Base-by-base conservation (phyloP, 2,888 invertebrate species). In the Prostheceraeus crozeri region DNA sequence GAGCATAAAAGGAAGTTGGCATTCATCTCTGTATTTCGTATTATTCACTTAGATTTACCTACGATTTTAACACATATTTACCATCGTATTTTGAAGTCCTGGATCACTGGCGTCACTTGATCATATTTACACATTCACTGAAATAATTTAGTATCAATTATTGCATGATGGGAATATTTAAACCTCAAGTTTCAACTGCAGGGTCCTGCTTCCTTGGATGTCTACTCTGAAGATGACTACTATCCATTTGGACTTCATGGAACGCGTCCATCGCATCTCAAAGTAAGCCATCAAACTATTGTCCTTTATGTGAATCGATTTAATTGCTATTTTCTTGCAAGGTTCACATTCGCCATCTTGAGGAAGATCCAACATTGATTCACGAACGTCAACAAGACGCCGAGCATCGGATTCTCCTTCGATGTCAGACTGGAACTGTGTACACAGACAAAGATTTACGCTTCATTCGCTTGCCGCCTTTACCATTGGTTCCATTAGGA, bases 121-220 rank as follows among this genome's bases (percentile, higher is more conserved):
- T n/a, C n/a, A n/a, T n/a, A n/a, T n/a, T n/a, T n/a, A n/a, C n/a
- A n/a, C n/a, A n/a, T n/a, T n/a, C n/a, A n/a, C n/a, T n/a, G n/a
- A n/a, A n/a, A n/a, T n/a, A n/a, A n/a, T n/a, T n/a, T n/a, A n/a
- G n/a, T n/a, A n/a, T n/a, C n/a, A n/a, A n/a, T n/a, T n/a, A n/a
- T n/a, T n/a, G n/a, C n/a, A n/a, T n/a, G n/a, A 33, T 33, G 33
- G n/a, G 8, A 33, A 33, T 10, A 10, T 33, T 33, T n/a, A 33
- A 33, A 33, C 8, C n/a, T 33, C 8, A 10, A 10, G 8, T 36
- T 45, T 36, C 45, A 35, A 27, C 59, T 61, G 6, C 66, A 75
- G 74, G 73, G 73, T 36, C 71, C 72, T 66, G 73, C 72, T 3
- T 73, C 73, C 62, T 61, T 74, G 57, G 72, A 73, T 48, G 71